phyloP scores from a whole-genome alignment of 2,113 vertebrate genomes.

The Rhea pennata region DNA sequence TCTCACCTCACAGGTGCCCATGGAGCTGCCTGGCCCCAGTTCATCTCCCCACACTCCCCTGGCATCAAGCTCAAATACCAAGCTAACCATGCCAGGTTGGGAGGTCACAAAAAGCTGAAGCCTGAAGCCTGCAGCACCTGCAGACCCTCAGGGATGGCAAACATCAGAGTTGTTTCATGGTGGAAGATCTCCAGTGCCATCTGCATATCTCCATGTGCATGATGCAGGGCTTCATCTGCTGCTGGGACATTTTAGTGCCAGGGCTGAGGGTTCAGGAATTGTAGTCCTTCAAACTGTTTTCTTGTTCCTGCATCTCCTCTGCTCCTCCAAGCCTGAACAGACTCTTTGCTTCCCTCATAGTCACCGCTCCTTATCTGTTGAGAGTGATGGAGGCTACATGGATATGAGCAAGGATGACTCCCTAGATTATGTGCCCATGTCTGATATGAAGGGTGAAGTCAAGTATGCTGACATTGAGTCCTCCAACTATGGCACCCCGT shows the following conservation, averaged over 20 bases:
- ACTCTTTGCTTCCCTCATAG: slow-evolving; percentile 59
- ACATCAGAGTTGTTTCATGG: background rate
- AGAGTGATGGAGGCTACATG: slow-evolving; percentile 97
- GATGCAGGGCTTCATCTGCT: background rate
- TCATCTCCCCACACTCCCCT: background rate
- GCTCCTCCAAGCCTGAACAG: background rate
- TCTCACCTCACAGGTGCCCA: background rate
- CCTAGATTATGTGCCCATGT: slow-evolving; percentile 93
- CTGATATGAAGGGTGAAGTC: slow-evolving; percentile 88
- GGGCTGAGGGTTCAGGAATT: background rate
- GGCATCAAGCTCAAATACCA: background rate
- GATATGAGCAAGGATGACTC: slow-evolving; percentile 97
- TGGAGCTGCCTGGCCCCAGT: background rate
- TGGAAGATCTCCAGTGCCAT: background rate
- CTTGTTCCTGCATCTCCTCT: background rate
- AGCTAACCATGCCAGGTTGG: background rate
- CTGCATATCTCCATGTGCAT: background rate
- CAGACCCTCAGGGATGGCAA: background rate
- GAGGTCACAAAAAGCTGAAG: background rate
- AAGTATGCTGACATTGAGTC: slow-evolving; percentile 94
- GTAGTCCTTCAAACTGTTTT: background rate
- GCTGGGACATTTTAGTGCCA: background rate
- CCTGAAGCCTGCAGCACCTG: background rate
- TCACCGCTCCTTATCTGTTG: slow-evolving; percentile 86
- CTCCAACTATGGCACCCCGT: slow-evolving; percentile 88